phyloP scores from a whole-genome alignment of 1,140 invertebrate species.

The Dendroctonus ponderosae region DNA sequence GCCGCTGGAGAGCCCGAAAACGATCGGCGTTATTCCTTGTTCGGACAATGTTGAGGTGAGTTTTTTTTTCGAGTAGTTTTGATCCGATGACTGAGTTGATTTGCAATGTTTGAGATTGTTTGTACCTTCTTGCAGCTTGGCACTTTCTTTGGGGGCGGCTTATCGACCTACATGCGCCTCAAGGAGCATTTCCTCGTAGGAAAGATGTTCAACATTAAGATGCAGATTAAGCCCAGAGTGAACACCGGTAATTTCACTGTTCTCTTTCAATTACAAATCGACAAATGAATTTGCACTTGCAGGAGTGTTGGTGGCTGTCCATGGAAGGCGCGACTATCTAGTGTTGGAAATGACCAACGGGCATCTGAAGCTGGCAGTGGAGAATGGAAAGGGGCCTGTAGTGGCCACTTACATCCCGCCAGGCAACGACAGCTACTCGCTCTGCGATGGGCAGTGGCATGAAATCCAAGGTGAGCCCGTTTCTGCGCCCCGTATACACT shows the following conservation, averaged over 20 bases:
- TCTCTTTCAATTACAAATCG: slow-evolving; percentile 4
- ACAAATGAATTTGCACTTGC: no score
- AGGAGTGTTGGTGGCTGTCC: slow-evolving; percentile 79
- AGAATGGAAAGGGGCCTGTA: slow-evolving; percentile 80
- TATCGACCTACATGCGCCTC: slow-evolving; percentile 51
- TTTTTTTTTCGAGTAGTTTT: not conserved
- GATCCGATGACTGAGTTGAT: not conserved
- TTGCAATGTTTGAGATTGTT: not conserved
- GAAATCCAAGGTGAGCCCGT: slow-evolving; percentile 70
- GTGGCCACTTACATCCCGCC: slow-evolving; percentile 69
- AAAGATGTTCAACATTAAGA: slow-evolving; percentile 70
- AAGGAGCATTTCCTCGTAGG: slow-evolving; percentile 60
- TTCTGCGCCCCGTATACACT: not conserved
- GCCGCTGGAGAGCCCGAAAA: slow-evolving; percentile 58
- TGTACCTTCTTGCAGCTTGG: slow-evolving; percentile 55
- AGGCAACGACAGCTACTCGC: slow-evolving; percentile 70
- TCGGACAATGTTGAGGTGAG: slow-evolving; percentile 71
- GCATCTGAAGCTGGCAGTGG: slow-evolving; percentile 75
- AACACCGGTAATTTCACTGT: slow-evolving; percentile 52
- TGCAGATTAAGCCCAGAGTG: slow-evolving; percentile 87
- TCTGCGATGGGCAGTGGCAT: slow-evolving; percentile 96
- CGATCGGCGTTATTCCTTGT: slow-evolving; percentile 72
- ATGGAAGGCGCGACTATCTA: slow-evolving; percentile 77
- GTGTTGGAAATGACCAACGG: slow-evolving; percentile 87
- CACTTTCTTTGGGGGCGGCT: slow-evolving; percentile 79